phyloP scores from a whole-genome alignment of 2,797 vertebrate genomes.

The Platyrinchus mystaceus region DNA sequence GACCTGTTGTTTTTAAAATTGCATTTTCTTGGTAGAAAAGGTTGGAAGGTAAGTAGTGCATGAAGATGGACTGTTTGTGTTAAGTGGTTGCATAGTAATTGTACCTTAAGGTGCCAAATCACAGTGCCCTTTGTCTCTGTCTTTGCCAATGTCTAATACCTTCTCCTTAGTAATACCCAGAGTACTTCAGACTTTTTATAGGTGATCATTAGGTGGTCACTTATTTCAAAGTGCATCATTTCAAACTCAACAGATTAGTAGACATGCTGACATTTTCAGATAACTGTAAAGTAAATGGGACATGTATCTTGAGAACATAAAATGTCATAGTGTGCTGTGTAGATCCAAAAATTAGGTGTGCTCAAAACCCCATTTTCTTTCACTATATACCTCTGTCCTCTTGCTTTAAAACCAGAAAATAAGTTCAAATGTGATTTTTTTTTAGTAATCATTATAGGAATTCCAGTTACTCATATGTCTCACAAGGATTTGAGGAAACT shows the following conservation, averaged over 20 bases:
- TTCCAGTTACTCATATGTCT: not conserved
- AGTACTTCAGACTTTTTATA: not conserved
- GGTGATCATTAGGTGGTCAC: not conserved
- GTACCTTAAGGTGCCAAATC: not conserved
- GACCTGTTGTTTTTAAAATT: not conserved
- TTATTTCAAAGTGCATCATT: not conserved
- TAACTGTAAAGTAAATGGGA: not conserved
- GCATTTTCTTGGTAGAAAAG: not conserved
- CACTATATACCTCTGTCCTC: not conserved
- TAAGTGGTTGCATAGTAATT: not conserved
- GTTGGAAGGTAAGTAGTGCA: not conserved
- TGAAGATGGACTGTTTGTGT: not conserved
- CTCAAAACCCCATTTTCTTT: not conserved
- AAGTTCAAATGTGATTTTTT: not conserved
- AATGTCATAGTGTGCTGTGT: not conserved
- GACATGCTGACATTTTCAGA: not conserved
- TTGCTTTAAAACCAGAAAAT: not conserved
- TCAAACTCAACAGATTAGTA: not conserved
- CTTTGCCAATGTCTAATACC: not conserved
- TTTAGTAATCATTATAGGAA: not conserved
- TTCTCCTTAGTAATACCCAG: not conserved
- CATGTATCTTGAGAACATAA: not conserved
- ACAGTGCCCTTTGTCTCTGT: not conserved
- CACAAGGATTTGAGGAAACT: not conserved
- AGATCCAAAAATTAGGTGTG: not conserved